These are phyloP conservation scores for Cottus gobio DNA, from an alignment of 2,113 vertebrate species.

Conservation along the genomic window DNA sequence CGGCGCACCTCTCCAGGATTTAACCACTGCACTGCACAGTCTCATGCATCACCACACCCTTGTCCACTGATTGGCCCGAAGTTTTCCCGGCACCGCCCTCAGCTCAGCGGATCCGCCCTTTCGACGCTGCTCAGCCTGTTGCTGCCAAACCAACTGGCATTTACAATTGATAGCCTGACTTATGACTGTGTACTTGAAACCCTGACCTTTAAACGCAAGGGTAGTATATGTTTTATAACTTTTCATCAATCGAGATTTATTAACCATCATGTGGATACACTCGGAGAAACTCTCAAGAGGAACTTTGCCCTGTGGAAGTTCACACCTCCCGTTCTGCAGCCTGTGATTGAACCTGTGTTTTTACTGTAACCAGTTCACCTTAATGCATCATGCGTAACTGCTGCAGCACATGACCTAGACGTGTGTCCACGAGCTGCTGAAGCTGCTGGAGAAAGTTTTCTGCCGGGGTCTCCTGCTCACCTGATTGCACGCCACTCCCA, in stretches of 20 bases:
- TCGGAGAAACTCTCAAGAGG: slow-evolving; percentile 18
- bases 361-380: not conserved
- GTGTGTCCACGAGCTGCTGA: slow-evolving; percentile 27
- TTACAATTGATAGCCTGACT: slow-evolving; percentile 12
- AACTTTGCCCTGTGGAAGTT: slow-evolving; percentile 3
- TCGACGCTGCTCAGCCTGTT: slow-evolving; percentile 57
- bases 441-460: slow-evolving; percentile 8
- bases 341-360: slow-evolving; percentile 39
- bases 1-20: slow-evolving; percentile 76
- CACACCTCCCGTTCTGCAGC: slow-evolving; percentile 23
- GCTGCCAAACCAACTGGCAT: slow-evolving; percentile 65
- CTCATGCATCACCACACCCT: slow-evolving; percentile 66
- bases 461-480: slow-evolving; percentile 36
- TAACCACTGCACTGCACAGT: slow-evolving; percentile 20
- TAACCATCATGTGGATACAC: slow-evolving; percentile 20
- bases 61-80: slow-evolving; percentile 77
- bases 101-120: slow-evolving; percentile 46
- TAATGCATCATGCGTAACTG: slow-evolving; percentile 18
- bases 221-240: not conserved
- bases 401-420: slow-evolving; percentile 29
- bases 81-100: slow-evolving; percentile 74
- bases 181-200: not conserved
- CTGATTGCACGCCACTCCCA: slow-evolving; percentile 41
- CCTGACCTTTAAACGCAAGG: slow-evolving; percentile 34
- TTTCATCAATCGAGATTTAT: not conserved